Evolutionary conservation across 2,888 invertebrate species (phyloP).

Genomic region (Herminia tarsipennalis): DNA sequence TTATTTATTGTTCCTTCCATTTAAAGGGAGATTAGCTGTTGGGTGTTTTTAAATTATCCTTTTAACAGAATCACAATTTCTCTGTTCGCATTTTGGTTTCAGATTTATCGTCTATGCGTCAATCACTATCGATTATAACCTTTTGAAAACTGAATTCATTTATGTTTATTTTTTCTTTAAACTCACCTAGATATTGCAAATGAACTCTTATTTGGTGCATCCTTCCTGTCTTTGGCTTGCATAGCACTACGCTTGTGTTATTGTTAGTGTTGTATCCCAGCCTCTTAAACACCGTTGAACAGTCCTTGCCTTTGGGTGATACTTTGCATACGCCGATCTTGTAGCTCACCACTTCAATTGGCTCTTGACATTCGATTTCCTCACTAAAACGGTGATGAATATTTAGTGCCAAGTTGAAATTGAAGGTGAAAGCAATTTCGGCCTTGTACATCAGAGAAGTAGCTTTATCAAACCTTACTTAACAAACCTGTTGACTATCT

Average conservation of each 20-base stretch:
- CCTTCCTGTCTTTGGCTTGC: constrained; percentile 97
- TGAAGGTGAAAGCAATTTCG: no score
- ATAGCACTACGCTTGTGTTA: constrained; percentile 96
- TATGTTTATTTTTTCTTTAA: background rate
- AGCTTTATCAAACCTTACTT: no score
- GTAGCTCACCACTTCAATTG: constrained; percentile 97
- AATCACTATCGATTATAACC: background rate
- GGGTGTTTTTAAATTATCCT: background rate
- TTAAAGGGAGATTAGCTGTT: constrained; percentile 7
- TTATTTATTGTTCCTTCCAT: constrained; percentile 6
- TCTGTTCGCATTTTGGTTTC: background rate
- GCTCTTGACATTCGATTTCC: constrained; percentile 93
- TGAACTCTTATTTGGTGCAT: constrained; percentile 99
- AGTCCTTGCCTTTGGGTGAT: constrained; percentile 96
- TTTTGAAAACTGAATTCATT: background rate
- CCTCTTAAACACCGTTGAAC: constrained; percentile 95
- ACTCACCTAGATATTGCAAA: constrained; percentile 96
- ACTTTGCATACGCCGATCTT: constrained; percentile 99
- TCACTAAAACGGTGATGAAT: constrained; percentile 82
- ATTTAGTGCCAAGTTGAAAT: no score
- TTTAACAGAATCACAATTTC: background rate
- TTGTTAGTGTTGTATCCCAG: constrained; percentile 95
- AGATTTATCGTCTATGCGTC: background rate
- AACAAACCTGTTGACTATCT: no score
- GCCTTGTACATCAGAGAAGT: no score